Conservation (phyloP, 2,888 invertebrate species). For the Habroteleia sp. region DNA sequence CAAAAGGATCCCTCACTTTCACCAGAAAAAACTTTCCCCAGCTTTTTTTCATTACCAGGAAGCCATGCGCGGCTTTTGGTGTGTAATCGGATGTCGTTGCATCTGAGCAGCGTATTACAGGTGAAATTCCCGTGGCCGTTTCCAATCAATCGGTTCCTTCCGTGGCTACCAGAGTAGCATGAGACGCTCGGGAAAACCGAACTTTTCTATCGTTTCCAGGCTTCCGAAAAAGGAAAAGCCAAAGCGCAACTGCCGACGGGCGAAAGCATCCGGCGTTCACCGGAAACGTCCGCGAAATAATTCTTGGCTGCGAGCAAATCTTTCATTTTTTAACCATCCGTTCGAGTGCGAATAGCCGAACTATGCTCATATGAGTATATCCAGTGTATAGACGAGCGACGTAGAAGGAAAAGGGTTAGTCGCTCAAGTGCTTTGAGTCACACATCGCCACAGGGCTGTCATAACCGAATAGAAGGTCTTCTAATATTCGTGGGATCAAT, state of each 20-base stretch:
- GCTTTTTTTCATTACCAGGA: slow-evolving; percentile 77
- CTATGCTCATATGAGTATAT: slow-evolving; percentile 61
- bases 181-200: slow-evolving; percentile 79
- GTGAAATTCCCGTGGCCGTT: slow-evolving; percentile 75
- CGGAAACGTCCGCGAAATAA: neutral
- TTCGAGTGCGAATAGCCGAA: slow-evolving; percentile 31
- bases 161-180: slow-evolving; percentile 80
- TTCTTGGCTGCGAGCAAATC: slow-evolving; percentile 1
- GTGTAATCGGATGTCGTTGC: slow-evolving; percentile 47
- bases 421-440: slow-evolving; percentile 80
- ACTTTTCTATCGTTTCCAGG: slow-evolving; percentile 78
- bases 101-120: slow-evolving; percentile 66
- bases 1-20: slow-evolving; percentile 37
- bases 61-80: slow-evolving; percentile 66
- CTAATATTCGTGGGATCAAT: slow-evolving; percentile 74
- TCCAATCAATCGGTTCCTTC: slow-evolving; percentile 81
- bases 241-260: neutral
- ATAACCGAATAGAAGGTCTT: slow-evolving; percentile 73
- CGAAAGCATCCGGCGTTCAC: neutral
- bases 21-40: slow-evolving; percentile 69
- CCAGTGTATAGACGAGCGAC: slow-evolving; percentile 11
- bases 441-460: slow-evolving; percentile 76
- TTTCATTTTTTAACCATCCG: slow-evolving; percentile 23
- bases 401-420: slow-evolving; percentile 77
- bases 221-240: slow-evolving; percentile 50